Percentiles rank a stretch among this genome's conserved stretches.
These are phyloP conservation scores for Sceliomorpha sp. DNA, from an alignment of 2,888 invertebrate genomes.

Conservation along the genomic window DNA sequence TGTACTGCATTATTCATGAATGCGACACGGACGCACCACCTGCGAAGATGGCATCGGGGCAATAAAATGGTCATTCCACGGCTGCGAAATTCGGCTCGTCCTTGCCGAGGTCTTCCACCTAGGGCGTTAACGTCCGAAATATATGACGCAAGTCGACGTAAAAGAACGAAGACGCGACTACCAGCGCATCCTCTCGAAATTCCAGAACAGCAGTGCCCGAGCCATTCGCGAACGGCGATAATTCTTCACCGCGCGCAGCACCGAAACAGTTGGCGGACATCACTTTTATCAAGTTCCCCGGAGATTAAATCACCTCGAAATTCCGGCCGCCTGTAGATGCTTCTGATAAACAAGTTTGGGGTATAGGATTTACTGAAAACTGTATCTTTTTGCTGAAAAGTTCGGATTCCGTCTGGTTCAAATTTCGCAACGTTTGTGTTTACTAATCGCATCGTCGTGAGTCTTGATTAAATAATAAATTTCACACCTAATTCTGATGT, in stretches of 20 bases:
- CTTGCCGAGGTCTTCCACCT: conserved; percentile 76
- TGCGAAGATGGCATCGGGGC: conserved; percentile 33
- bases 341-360: conserved; percentile 11
- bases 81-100: conserved; percentile 59
- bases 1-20: conserved; percentile 45
- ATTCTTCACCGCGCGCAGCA: conserved; percentile 24
- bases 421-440: no score
- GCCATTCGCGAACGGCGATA: conserved; percentile 15
- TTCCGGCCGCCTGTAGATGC: conserved; percentile 14
- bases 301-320: conserved; percentile 43
- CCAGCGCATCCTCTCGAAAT: conserved; percentile 53
- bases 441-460: background rate
- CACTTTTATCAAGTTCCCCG: conserved; percentile 37
- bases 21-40: conserved; percentile 6
- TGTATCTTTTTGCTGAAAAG: conserved; percentile 6
- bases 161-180: conserved; percentile 42
- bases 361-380: conserved; percentile 2
- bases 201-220: conserved; percentile 40
- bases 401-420: background rate
- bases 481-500: no score
- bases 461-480: conserved; percentile 1
- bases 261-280: conserved; percentile 36
- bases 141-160: conserved; percentile 71
- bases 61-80: conserved; percentile 32
- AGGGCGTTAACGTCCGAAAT: conserved; percentile 72